A percentile compares a stretch with the other conserved stretches of the same genome.
Conservation (phyloP, 2,797 vertebrate genomes). For the Adrianichthys oophorus region DNA sequence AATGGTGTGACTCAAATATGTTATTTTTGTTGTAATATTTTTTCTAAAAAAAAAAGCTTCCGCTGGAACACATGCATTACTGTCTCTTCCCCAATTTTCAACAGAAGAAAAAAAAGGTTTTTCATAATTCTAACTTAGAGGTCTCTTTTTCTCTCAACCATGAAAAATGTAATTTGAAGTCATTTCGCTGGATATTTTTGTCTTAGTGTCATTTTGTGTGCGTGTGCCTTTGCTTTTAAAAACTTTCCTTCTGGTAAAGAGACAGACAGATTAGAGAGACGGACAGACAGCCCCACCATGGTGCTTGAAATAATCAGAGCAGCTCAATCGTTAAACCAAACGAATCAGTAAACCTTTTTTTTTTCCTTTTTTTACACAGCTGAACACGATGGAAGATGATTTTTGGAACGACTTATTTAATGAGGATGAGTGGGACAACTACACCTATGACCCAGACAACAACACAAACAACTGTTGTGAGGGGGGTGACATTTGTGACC, state of each 20-base stretch:
- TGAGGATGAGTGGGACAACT: neutral
- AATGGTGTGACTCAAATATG: too few species aligned
- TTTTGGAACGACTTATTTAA: neutral
- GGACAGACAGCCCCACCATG: slow-evolving; percentile 26
- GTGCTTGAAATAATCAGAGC: slow-evolving; percentile 6
- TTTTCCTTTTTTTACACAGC: neutral
- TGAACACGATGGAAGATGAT: neutral
- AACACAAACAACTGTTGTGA: neutral
- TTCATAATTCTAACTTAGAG: too few species aligned
- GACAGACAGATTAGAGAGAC: neutral
- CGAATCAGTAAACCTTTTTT: neutral
- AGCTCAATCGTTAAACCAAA: neutral
- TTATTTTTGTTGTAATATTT: too few species aligned
- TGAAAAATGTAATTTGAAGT: too few species aligned
- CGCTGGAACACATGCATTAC: too few species aligned
- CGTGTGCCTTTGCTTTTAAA: too few species aligned
- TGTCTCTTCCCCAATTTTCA: too few species aligned
- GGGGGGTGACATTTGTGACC: slow-evolving; percentile 50
- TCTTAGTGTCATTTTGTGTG: too few species aligned
- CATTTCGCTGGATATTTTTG: too few species aligned
- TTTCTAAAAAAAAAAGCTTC: too few species aligned
- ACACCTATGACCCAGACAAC: neutral
- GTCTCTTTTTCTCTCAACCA: too few species aligned
- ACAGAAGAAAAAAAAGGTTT: too few species aligned
- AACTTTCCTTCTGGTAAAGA: neutral